phyloP scores from a whole-genome alignment of 2,113 vertebrate genomes.

The Dermatemys mawii region DNA sequence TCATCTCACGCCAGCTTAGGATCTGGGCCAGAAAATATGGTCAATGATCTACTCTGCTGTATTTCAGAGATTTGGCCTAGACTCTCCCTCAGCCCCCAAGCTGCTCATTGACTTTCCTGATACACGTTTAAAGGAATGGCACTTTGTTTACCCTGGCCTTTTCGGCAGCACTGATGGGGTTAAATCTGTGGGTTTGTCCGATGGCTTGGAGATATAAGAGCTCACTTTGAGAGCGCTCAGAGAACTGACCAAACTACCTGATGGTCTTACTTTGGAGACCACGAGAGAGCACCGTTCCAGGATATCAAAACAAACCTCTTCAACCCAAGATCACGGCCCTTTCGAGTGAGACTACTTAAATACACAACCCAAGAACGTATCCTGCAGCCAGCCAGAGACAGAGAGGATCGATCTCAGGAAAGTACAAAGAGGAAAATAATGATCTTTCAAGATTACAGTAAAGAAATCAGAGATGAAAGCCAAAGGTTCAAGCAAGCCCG shows the following conservation, averaged over 20 bases:
- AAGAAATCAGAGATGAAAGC: neutral
- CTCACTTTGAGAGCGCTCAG: neutral
- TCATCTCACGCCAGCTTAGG: neutral
- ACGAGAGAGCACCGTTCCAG: neutral
- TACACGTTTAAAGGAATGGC: neutral
- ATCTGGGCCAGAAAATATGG: neutral
- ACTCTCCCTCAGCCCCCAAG: too few relatives aligned
- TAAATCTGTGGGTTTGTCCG: neutral
- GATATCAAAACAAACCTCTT: neutral
- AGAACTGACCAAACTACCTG: neutral
- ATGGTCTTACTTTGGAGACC: neutral
- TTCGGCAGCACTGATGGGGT: neutral
- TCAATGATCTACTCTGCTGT: neutral
- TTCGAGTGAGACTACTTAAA: neutral
- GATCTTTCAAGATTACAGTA: neutral
- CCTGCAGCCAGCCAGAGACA: neutral
- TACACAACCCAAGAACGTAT: neutral
- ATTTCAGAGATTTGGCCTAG: neutral
- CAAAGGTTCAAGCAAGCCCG: neutral
- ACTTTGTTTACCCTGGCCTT: neutral
- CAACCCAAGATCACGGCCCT: neutral
- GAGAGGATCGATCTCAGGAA: neutral
- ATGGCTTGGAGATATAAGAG: neutral
- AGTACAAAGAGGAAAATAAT: neutral
- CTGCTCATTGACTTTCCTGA: neutral